Evolutionary conservation across 2,888 invertebrate species (phyloP), one percentile per base, ranked within the genome.

Genomic region (Parasteatoda lunata): DNA sequence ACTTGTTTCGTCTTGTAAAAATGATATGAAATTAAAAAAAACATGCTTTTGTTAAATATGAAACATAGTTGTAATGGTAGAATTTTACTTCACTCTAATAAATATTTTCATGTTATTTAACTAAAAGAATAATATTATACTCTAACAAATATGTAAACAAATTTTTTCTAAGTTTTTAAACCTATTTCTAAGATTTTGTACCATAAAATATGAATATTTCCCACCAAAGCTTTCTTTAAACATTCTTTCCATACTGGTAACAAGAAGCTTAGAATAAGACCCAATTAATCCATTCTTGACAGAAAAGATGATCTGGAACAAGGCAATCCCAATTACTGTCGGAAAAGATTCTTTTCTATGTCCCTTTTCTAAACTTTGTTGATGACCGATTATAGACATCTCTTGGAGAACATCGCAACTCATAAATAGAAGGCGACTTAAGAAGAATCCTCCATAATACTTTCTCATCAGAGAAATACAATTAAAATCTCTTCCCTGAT

Each of bases 291-390:
- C 81, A 51, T 68, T 30, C 51, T 66, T 81, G 81, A 81, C 81
- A 81, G 81, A 13, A 81, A 73, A 75, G 81, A 81, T 81, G 81
- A 81, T 73, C 81, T 68, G 81, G 13, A 52, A 72, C 70, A 71
- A 45, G 66, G 48, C 30, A 71, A 66, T 49, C 59, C 75, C 81
- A 81, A 81, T 81, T 81, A 81, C 81, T 52, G 54, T 72, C 48
- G 48, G 72, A 71, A 80, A 64, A 65, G 72, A 65, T n/a, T 59
- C 59, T 13, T 9, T 13, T 59, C 30, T 59, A 59, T 13, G 59
- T 13, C 59, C 59, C 59, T 59, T 70, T 78, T 49, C 52, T 49
- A 64, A 51, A n/a, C n/a, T 15, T 30, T 30, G 65, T 51, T 80
- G 80, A 72, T 72, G 80, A 80, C 72, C 80, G 80, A 80, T 80